Conservation (phyloP, 1,140 invertebrate species). For the Cydia strobilella region DNA sequence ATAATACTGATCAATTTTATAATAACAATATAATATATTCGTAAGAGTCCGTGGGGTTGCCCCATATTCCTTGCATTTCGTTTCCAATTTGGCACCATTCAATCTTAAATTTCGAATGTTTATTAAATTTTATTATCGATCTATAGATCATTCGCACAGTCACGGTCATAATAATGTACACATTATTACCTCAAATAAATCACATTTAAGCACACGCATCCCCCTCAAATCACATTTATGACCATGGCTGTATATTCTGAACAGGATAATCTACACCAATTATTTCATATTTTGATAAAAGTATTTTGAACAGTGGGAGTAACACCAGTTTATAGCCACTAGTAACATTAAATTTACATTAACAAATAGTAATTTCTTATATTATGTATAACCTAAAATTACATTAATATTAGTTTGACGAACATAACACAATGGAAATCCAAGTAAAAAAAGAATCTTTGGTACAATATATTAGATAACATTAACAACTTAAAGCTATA, state of each 20-base stretch:
- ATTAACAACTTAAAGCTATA: background rate
- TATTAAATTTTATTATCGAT: constrained; percentile 28
- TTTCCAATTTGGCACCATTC: constrained; percentile 55
- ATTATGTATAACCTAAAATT: constrained; percentile 3
- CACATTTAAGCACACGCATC: too few species aligned
- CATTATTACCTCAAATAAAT: background rate
- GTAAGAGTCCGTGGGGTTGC: constrained; percentile 33
- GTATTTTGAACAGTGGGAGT: constrained; percentile 8
- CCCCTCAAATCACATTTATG: background rate
- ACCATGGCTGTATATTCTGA: constrained; percentile 38
- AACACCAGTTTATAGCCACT: constrained; percentile 23
- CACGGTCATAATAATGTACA: background rate
- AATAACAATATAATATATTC: background rate
- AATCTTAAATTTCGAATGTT: constrained; percentile 37
- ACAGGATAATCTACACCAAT: constrained; percentile 41
- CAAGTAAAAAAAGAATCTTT: constrained; percentile 24
- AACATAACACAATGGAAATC: background rate
- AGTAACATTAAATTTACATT: constrained; percentile 24
- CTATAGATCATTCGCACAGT: constrained; percentile 38
- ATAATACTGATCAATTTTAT: background rate
- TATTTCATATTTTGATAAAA: constrained; percentile 28
- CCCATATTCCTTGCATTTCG: constrained; percentile 45
- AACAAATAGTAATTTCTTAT: constrained; percentile 26
- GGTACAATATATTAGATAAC: constrained; percentile 4
- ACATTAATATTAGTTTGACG: background rate